phyloP scores from a whole-genome alignment of 2,113 vertebrate species.

The Tragelaphus strepsiceros region DNA sequence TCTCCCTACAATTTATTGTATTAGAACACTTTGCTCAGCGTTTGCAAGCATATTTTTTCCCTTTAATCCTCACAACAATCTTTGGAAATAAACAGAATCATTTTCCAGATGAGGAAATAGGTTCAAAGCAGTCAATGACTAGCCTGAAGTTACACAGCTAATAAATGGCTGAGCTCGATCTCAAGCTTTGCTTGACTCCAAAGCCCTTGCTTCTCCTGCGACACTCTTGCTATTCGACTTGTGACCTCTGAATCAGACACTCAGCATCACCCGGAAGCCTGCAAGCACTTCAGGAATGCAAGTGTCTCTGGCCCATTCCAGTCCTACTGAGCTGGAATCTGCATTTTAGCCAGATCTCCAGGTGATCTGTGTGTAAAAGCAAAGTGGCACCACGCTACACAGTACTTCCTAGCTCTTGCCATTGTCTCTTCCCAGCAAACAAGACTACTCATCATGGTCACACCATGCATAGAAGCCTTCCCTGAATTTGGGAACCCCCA shows the following conservation, averaged over 20 bases:
- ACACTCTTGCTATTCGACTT: not conserved
- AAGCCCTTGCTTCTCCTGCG: not conserved
- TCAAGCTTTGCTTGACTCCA: not conserved
- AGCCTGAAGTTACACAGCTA: not conserved
- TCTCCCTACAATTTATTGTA: not conserved
- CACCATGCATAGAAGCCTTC: not conserved
- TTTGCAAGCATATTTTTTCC: not conserved
- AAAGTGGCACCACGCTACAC: rapidly evolving
- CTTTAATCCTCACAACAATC: not conserved
- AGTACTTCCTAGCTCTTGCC: rapidly evolving
- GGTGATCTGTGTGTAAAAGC: not conserved
- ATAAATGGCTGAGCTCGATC: not conserved
- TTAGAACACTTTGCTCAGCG: not conserved
- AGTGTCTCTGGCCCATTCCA: not conserved
- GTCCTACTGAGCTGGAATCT: not conserved
- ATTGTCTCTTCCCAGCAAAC: not conserved
- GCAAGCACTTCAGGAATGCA: not conserved
- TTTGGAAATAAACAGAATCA: not conserved
- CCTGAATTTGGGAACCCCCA: not conserved
- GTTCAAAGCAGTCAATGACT: not conserved
- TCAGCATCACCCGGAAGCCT: not conserved
- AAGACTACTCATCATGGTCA: not conserved
- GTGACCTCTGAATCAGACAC: not conserved
- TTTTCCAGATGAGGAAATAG: not conserved
- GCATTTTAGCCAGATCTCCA: not conserved